Base-by-base conservation (phyloP, 2,797 vertebrate species). In the Bradypodion ventrale region DNA sequence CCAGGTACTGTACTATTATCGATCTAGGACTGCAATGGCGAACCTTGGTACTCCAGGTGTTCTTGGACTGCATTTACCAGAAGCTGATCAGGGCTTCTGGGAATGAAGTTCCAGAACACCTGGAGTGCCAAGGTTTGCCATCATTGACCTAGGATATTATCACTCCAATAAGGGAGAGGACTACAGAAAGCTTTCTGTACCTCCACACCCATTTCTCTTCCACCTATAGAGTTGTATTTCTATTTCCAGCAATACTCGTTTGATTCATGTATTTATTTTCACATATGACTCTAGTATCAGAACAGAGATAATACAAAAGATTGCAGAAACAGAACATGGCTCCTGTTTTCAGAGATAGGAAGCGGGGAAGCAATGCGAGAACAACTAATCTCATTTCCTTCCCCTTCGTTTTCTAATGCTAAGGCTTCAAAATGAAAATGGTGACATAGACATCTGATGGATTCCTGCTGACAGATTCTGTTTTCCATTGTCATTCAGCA, bases 321-420 rank as follows among this genome's bases (percentile, higher is more conserved):
- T 82, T n/a, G 29, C 21, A 1, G 69, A 62, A 65, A 75, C 32
- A 69, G 35, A 70, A 63, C 1, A n/a, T n/a, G 70, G 42, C 40
- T 86, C 68, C 63, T 32, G n/a, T 83, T 85, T 88, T 72, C n/a
- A n/a, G 37, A 79, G 56, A 5, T 66, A 62, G 40, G 1, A 75
- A 42, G 12, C n/a, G 52, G 19, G 74, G 42, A 83, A 75, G 62
- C 46, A 75, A 73, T 42, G 62, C 73, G 69, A 66, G 46, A 15
- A 25, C 27, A 73, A 75, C 2, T 35, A 5, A n/a, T 52, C 65
- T 85, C 59, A 66, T 29, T 56, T 75, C 84, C 65, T 82, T 40
- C 70, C 1, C 32, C 49, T 62, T 56, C 1, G 21, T 49, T 42
- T 82, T 49, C 35, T 35, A 21, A 40, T 2, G 2, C 21, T 10